Conservation (phyloP, 2,113 vertebrate species). For the Tinamus guttatus region DNA sequence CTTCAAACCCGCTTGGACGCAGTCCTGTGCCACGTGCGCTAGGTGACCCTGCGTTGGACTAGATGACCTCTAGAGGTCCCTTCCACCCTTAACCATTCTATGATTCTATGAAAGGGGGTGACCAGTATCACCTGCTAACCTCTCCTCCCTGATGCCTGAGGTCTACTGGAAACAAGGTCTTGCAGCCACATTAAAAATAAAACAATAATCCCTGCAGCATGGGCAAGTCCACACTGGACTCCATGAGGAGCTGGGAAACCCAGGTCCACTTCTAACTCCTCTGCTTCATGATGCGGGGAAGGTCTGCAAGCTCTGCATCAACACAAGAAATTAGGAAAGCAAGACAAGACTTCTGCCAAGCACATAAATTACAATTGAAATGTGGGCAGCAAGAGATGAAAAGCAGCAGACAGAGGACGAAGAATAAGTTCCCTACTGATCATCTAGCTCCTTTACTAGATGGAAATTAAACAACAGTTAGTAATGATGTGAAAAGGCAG, state of each 20-base stretch:
- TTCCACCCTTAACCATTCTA: too few relatives aligned
- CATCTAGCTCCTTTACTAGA: not conserved
- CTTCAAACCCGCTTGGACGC: too few relatives aligned
- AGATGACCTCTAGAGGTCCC: too few relatives aligned
- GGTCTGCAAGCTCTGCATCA: not conserved
- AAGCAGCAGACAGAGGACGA: not conserved
- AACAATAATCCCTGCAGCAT: not conserved
- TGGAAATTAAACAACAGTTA: not conserved
- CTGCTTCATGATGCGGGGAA: accelerated
- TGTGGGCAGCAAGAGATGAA: not conserved
- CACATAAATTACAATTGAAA: not conserved
- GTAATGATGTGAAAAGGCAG: not conserved
- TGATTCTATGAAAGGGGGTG: too few relatives aligned
- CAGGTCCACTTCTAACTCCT: not conserved
- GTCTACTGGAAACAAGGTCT: not conserved
- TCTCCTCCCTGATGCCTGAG: accelerated
- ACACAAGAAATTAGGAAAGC: not conserved
- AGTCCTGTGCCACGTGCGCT: too few relatives aligned
- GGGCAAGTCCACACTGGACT: not conserved
- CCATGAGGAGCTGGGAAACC: not conserved
- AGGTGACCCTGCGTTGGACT: too few relatives aligned
- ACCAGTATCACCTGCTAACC: not conserved
- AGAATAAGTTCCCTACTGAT: not conserved
- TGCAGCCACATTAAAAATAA: not conserved
- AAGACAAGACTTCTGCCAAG: not conserved